A percentile compares a stretch with the other conserved stretches of the same genome.
These are phyloP conservation scores for Garra rufa DNA, from an alignment of 2,113 vertebrate genomes.

Conservation along the genomic window DNA sequence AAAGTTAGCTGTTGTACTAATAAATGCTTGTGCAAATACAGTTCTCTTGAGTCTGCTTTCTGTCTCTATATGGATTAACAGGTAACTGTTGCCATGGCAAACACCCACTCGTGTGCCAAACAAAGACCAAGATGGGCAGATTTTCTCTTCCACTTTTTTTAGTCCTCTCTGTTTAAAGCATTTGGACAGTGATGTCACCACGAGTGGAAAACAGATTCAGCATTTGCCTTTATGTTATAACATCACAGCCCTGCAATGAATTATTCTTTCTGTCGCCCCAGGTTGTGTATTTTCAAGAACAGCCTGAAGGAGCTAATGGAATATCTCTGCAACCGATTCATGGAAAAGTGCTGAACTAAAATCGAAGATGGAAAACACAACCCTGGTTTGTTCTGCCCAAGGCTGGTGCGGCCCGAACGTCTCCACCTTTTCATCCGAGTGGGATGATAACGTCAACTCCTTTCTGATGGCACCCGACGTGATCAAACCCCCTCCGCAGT, in stretches of 20 bases:
- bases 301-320: slow-evolving; percentile 30
- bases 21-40: slow-evolving; percentile 18
- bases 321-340: slow-evolving; percentile 56
- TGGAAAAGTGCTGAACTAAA: neutral
- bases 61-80: slow-evolving; percentile 48
- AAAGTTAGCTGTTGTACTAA: neutral
- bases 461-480: slow-evolving; percentile 56
- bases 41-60: slow-evolving; percentile 40
- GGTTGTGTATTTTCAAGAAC: slow-evolving; percentile 26
- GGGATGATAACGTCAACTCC: slow-evolving; percentile 56
- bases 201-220: neutral
- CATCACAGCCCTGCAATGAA: slow-evolving; percentile 20
- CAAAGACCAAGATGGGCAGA: slow-evolving; percentile 48
- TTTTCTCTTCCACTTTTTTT: slow-evolving; percentile 30
- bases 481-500: slow-evolving; percentile 57
- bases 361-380: slow-evolving; percentile 67
- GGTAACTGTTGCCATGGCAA: slow-evolving; percentile 63
- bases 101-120: slow-evolving; percentile 55
- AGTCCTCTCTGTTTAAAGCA: slow-evolving; percentile 34
- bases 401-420: slow-evolving; percentile 79
- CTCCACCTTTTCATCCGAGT: slow-evolving; percentile 65
- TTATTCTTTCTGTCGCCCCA: slow-evolving; percentile 17
- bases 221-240: neutral
- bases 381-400: slow-evolving; percentile 68
- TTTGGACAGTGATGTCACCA: slow-evolving; percentile 19